Conservation (phyloP, 2,797 vertebrate species). For the Monodelphis domestica region DNA sequence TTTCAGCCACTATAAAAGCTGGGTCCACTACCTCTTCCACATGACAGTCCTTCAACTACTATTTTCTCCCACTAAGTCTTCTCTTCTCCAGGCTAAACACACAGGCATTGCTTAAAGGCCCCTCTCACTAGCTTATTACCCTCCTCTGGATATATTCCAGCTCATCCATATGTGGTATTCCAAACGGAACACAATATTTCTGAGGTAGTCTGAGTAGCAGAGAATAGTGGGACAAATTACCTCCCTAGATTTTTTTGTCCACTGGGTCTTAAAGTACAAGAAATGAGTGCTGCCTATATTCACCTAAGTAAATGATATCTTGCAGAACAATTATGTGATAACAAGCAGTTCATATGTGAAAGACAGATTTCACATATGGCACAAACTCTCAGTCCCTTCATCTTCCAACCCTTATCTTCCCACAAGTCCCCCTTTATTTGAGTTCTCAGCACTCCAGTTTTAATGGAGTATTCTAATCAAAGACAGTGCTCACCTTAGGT, state of each 20-base stretch:
- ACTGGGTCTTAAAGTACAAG: neutral
- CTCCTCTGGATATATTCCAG: neutral
- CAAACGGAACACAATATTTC: neutral
- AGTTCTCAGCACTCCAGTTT: neutral
- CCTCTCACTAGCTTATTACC: neutral
- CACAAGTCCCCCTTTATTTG: neutral
- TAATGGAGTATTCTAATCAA: neutral
- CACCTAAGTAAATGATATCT: neutral
- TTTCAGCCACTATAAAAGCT: neutral
- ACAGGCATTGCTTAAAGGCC: neutral
- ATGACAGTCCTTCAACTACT: neutral
- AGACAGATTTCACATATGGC: neutral
- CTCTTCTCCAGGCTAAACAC: neutral
- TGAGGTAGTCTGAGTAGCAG: neutral
- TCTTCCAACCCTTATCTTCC: constrained; percentile 1
- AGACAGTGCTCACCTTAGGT: neutral
- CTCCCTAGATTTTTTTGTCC: neutral
- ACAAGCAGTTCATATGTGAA: neutral
- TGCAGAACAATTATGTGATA: neutral
- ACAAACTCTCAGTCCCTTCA: neutral
- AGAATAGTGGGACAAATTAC: neutral
- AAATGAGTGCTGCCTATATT: neutral
- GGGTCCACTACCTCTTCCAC: neutral
- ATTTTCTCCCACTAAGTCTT: neutral
- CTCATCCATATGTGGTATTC: neutral